phyloP scores from a whole-genome alignment of 2,797 vertebrate species.

The Anguilla anguilla region DNA sequence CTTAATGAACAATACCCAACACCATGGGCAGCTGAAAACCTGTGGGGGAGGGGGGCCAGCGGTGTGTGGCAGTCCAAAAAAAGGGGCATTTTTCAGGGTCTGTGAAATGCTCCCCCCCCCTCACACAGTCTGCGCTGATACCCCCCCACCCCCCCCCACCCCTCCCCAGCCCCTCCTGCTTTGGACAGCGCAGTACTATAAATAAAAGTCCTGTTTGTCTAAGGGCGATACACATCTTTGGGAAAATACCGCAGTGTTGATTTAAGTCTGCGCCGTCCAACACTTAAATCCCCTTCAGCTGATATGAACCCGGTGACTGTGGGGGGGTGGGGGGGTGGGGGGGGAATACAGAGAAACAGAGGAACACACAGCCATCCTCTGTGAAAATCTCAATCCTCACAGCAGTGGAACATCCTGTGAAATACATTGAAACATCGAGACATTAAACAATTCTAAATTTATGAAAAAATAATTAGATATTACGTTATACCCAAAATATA shows the following conservation, averaged over 20 bases:
- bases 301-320: not conserved
- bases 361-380: not conserved
- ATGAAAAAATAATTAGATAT: not conserved
- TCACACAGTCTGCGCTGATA: not conserved
- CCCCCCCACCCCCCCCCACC: not conserved
- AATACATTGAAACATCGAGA: not conserved
- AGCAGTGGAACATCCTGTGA: not conserved
- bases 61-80: not conserved
- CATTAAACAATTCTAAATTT: too few species aligned
- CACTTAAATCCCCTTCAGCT: not conserved
- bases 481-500: not conserved
- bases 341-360: not conserved
- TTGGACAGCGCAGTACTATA: conserved; percentile 64
- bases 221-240: conserved; percentile 78
- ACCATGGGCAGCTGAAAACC: not conserved
- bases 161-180: too few species aligned
- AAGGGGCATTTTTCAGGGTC: not conserved
- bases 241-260: conserved; percentile 81
- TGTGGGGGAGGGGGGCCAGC: not conserved
- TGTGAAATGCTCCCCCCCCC: not conserved
- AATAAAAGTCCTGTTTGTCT: conserved; percentile 78
- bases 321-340: not conserved
- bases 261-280: conserved; percentile 65
- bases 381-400: not conserved
- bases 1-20: too few species aligned